These are phyloP conservation scores for Corydoras maculifer DNA, from an alignment of 2,113 vertebrate genomes.

Conservation along the genomic window DNA sequence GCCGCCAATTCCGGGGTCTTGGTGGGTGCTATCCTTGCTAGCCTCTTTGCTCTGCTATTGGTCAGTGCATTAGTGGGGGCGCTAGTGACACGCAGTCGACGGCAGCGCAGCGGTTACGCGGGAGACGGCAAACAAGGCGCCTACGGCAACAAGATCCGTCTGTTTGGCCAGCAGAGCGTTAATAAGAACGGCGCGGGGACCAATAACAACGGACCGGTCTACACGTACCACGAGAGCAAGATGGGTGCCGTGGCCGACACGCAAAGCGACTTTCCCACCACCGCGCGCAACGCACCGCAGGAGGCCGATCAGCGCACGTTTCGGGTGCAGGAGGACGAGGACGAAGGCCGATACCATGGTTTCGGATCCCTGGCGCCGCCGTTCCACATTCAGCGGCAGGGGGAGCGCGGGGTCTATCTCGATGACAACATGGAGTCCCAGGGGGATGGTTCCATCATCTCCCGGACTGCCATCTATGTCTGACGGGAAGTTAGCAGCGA, in stretches of 20 bases:
- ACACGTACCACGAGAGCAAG: slow-evolving; percentile 61
- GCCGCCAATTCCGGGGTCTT: slow-evolving; percentile 66
- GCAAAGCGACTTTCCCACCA: slow-evolving; percentile 50
- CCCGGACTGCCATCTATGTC: slow-evolving; percentile 80
- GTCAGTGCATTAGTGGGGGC: slow-evolving; percentile 61
- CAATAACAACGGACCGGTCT: slow-evolving; percentile 66
- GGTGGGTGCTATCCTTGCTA: slow-evolving; percentile 75
- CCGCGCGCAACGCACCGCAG: slow-evolving; percentile 54
- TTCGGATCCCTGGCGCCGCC: slow-evolving; percentile 55
- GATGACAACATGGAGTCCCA: slow-evolving; percentile 88
- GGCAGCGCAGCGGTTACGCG: slow-evolving; percentile 48
- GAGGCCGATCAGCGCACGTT: slow-evolving; percentile 65
- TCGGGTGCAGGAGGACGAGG: slow-evolving; percentile 56
- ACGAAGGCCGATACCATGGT: slow-evolving; percentile 55
- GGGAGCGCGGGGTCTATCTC: slow-evolving; percentile 54
- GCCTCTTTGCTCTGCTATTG: slow-evolving; percentile 72
- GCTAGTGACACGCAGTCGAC: slow-evolving; percentile 64
- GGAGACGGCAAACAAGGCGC: slow-evolving; percentile 52
- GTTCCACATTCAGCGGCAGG: slow-evolving; percentile 50
- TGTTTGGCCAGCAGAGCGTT: slow-evolving; percentile 54
- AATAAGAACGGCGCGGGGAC: slow-evolving; percentile 43
- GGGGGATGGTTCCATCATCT: slow-evolving; percentile 82
- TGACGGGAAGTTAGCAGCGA: slow-evolving; percentile 32
- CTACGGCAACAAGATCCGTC: slow-evolving; percentile 69
- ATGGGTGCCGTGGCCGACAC: slow-evolving; percentile 59